Conservation (phyloP, 2,888 invertebrate genomes). For the Drosophila vallismaia region DNA sequence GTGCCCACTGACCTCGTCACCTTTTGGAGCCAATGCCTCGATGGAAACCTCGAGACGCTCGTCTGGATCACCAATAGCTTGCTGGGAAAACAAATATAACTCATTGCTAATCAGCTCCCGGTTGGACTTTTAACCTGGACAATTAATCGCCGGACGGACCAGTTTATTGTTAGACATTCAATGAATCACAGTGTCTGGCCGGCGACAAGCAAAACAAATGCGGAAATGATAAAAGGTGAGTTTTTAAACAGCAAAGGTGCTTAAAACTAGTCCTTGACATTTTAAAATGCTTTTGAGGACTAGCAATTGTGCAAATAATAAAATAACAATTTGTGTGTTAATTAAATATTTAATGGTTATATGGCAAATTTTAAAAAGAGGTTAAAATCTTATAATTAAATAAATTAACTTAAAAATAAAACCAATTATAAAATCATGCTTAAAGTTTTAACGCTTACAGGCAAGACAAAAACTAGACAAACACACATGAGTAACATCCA, state of each 20-base stretch:
- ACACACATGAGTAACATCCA: slow-evolving; percentile 40
- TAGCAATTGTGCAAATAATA: slow-evolving; percentile 18
- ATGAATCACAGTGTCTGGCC: slow-evolving; percentile 11
- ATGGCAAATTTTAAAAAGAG: slow-evolving; percentile 25
- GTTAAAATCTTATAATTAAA: slow-evolving; percentile 31
- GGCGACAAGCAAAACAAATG: neutral
- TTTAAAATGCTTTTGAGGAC: slow-evolving; percentile 24
- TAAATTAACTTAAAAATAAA: slow-evolving; percentile 29
- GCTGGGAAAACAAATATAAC: slow-evolving; percentile 34
- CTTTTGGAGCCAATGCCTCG: slow-evolving; percentile 16
- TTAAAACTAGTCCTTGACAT: slow-evolving; percentile 21
- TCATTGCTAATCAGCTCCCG: slow-evolving; percentile 20
- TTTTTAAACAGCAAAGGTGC: neutral
- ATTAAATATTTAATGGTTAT: slow-evolving; percentile 48
- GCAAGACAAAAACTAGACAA: slow-evolving; percentile 29
- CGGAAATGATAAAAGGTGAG: neutral
- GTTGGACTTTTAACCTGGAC: slow-evolving; percentile 17
- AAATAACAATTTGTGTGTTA: slow-evolving; percentile 47
- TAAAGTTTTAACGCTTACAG: slow-evolving; percentile 43
- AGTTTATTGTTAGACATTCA: slow-evolving; percentile 13
- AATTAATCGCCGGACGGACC: slow-evolving; percentile 9
- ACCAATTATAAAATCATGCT: slow-evolving; percentile 47
- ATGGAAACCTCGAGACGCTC: slow-evolving; percentile 17
- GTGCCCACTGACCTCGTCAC: slow-evolving; percentile 41
- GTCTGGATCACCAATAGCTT: slow-evolving; percentile 28